Evolutionary conservation across 2,113 vertebrate genomes (phyloP), one percentile per base, ranked within the genome.

Genomic region (Hippocampus mohnikei): DNA sequence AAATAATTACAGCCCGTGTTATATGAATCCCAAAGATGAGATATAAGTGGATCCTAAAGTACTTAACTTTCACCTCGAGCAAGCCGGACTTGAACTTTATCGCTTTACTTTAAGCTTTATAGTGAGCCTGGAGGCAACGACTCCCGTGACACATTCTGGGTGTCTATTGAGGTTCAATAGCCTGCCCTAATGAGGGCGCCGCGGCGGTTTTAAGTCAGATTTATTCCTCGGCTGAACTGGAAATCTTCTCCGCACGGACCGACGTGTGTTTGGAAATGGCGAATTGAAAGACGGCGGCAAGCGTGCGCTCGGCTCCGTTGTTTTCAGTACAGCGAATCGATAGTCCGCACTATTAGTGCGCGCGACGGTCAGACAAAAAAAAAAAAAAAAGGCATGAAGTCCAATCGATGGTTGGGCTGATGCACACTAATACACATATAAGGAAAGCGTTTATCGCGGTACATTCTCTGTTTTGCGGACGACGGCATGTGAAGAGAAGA

Each of bases 261-360:
- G 16, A 82, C 59, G 61, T 64, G 37, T 40, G 69, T 74, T n/a
- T 69, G 5, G 74, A 82, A 72, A 63, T 42, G 66, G 9, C 69
- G 42, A 74, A 86, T 73, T 71, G 64, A 44, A 64, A 65, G 25
- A 76, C 66, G 37, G 67, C 67, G 21, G 64, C 21, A 80, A 84
- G 78, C 67, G 58, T 33, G 68, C 10, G n/a, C 48, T 12, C 55
- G 55, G 21, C 44, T 50, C 71, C 27, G 78, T 76, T 82, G 72
- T 80, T 86, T 82, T 79, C 52, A 59, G 76, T 78, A 68, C 75
- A 79, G 56, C 9, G 18, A 77, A 84, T 77, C 84, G 79, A 84
- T 83, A 75, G 44, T 6, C 63, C 78, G 69, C 3, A 25, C 73
- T 53, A 77, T 84, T 78, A 78, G 71, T 58, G 67, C 76, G 73